Percentiles rank a stretch among this genome's conserved stretches.
These are phyloP conservation scores for Drosophila parthenogenetica DNA, from an alignment of 2,888 invertebrate genomes.

Conservation along the genomic window DNA sequence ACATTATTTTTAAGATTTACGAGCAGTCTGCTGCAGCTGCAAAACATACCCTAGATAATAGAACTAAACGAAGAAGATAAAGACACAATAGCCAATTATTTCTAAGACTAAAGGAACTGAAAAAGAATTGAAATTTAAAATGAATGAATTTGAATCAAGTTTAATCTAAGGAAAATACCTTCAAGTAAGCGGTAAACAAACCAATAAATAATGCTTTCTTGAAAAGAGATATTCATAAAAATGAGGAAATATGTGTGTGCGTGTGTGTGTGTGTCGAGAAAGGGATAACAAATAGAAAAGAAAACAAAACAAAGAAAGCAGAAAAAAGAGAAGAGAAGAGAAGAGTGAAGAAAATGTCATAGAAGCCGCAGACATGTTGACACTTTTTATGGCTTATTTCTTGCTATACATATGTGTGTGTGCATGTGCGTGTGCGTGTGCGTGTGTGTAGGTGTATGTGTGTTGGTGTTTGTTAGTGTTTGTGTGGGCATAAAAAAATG, in stretches of 20 bases:
- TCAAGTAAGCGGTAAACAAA: constrained; percentile 17
- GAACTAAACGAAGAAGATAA: constrained; percentile 38
- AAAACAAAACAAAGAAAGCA: background rate
- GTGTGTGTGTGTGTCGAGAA: background rate
- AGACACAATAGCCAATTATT: constrained; percentile 1
- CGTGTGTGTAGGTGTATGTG: background rate
- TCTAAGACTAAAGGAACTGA: background rate
- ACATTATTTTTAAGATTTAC: constrained; percentile 55
- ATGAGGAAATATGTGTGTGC: background rate
- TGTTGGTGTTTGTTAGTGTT: background rate
- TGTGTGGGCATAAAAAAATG: constrained; percentile 27
- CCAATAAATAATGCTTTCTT: constrained; percentile 9
- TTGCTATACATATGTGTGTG: constrained; percentile 6
- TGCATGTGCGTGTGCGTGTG: background rate
- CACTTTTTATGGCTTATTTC: constrained; percentile 39
- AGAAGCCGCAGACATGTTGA: constrained; percentile 44
- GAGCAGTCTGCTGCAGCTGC: constrained; percentile 15
- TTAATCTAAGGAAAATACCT: background rate
- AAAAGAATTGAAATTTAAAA: background rate
- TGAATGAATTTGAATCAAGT: background rate
- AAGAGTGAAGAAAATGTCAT: background rate
- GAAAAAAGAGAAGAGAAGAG: background rate
- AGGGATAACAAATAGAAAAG: background rate
- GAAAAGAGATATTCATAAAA: background rate
- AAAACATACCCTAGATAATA: constrained; percentile 40